Evolutionary conservation across 2,113 vertebrate species (phyloP), one percentile per base, ranked within the genome.

Genomic region (Coreoperca whiteheadi): DNA sequence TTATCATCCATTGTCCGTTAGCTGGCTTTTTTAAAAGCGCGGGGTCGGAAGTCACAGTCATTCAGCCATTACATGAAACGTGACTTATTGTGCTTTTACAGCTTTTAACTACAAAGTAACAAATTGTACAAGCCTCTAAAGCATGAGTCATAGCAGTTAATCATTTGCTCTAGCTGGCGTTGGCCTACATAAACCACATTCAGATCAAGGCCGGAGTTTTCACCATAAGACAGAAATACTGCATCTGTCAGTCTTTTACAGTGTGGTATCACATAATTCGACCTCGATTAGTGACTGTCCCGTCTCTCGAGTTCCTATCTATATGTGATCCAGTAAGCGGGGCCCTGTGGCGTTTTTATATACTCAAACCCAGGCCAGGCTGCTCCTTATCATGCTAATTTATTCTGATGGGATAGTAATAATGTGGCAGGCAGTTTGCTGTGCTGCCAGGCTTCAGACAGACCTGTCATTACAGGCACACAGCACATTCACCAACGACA

Each of bases 371-470:
- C 81, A 67, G 74, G 10, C 76, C 71, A 68, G 67, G 25, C 77
- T 83, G 48, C 64, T 87, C 46, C 56, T 51, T 82, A 56, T 88
- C 67, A 83, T 89, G 81, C 86, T 88, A 88, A 94, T 93, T 90
- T 91, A 93, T 94, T 91, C 83, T 92, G 91, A 92, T 91, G 85
- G 77, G 64, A 83, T 37, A 79, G 84, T 90, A 88, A 93, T 94
- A 88, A 92, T 79, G 81, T 89, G 66, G 83, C 89, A 79, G 89
- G 57, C 51, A 23, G 74, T 86, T 59, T 66, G 83, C 87, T 86
- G 86, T 76, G 91, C 87, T 84, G 82, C 86, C 87, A 75, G 81
- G 63, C 72, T 76, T 87, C 83, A 90, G 86, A 86, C 81, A 83
- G 89, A 84, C 79, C 82, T 84, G 89, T 91, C 93, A 87, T 91